Conservation (phyloP, 2,797 vertebrate species). For the Rhabdomys pumilio region DNA sequence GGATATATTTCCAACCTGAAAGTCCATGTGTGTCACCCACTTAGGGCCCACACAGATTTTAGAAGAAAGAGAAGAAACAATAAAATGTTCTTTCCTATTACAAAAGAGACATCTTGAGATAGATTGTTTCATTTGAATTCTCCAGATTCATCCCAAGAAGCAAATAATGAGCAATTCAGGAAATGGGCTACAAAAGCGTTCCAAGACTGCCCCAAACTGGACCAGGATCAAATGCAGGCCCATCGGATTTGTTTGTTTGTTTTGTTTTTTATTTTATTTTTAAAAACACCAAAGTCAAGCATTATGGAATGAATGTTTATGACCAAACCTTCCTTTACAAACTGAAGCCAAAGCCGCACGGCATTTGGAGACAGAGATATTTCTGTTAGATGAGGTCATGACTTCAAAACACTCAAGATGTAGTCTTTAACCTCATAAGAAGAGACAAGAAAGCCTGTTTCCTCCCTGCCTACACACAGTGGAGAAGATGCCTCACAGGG, state of each 20-base stretch:
- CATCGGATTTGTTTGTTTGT: neutral
- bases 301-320: neutral
- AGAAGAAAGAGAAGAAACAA: neutral
- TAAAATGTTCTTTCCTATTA: slow-evolving; percentile 20
- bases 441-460: neutral
- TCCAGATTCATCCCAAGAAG: slow-evolving; percentile 24
- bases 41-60: neutral
- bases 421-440: neutral
- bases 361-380: neutral
- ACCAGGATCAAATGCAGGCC: neutral
- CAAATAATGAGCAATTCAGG: neutral
- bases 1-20: neutral
- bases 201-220: neutral
- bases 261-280: neutral
- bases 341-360: neutral
- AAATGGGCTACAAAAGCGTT: neutral
- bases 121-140: slow-evolving; percentile 1
- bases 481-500: neutral
- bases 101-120: neutral
- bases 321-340: neutral
- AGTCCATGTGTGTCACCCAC: neutral
- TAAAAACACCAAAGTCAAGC: neutral
- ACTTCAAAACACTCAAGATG: rapidly evolving
- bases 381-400: neutral
- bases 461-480: neutral